Evolutionary conservation across 2,888 invertebrate species (phyloP).

Genomic region (Eurytoma adleriae): DNA sequence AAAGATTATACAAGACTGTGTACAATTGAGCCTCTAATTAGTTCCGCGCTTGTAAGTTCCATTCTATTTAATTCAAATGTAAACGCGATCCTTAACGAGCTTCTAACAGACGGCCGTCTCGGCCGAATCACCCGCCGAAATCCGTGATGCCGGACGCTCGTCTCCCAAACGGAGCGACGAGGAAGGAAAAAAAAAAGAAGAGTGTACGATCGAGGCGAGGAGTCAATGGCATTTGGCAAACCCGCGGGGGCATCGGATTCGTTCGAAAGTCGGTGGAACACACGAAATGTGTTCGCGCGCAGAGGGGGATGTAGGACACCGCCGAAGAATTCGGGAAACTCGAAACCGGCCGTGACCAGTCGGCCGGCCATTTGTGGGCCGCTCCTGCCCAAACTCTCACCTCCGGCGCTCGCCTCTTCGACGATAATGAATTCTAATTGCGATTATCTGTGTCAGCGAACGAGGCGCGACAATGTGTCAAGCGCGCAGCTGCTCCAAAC

Average conservation of each 20-base stretch:
- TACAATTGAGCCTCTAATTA: conserved; percentile 17
- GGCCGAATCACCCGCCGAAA: neutral
- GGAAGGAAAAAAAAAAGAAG: neutral
- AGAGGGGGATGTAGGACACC: conserved; percentile 48
- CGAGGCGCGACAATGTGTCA: conserved; percentile 23
- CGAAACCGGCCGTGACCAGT: conserved; percentile 39
- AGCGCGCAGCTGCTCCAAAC: conserved; percentile 11
- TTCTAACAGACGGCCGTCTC: neutral
- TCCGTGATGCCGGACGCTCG: neutral
- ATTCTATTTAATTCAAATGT: conserved; percentile 31
- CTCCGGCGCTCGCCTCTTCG: conserved; percentile 37
- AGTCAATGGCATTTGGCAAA: conserved; percentile 2
- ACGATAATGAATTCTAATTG: conserved; percentile 59
- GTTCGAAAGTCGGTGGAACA: conserved; percentile 45
- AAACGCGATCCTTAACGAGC: neutral
- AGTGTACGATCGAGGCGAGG: neutral
- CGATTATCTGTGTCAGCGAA: conserved; percentile 50
- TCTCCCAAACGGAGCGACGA: neutral
- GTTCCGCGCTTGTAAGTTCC: conserved; percentile 30
- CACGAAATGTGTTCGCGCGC: conserved; percentile 33
- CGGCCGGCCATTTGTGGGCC: conserved; percentile 45
- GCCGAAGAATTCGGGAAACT: conserved; percentile 53
- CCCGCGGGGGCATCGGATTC: conserved; percentile 29
- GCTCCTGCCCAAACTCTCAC: conserved; percentile 47
- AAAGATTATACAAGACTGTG: neutral